phyloP scores from a whole-genome alignment of 2,888 invertebrate species.

The Hetaerina titia region DNA sequence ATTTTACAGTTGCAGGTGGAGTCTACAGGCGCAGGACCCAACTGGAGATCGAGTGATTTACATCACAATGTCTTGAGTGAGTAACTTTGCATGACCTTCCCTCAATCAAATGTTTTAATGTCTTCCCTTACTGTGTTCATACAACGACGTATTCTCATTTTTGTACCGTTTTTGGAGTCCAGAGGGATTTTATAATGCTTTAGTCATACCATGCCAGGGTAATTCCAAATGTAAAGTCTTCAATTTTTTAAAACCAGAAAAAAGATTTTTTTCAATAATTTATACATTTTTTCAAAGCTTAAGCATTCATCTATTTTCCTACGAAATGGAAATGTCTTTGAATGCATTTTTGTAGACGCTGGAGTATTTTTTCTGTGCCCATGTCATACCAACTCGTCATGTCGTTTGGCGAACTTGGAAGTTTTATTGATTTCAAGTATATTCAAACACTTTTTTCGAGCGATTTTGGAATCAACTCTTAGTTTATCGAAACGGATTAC shows the following conservation, averaged over 20 bases:
- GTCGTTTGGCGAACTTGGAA: background rate
- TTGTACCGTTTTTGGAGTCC: background rate
- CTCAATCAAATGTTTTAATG: background rate
- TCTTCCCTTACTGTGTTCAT: background rate
- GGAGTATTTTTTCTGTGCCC: background rate
- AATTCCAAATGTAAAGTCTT: background rate
- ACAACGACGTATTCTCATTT: background rate
- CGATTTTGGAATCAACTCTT: background rate
- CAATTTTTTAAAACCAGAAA: no score
- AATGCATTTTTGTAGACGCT: background rate
- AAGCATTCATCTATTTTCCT: no score
- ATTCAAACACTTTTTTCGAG: background rate
- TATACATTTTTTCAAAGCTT: no score
- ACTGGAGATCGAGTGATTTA: background rate
- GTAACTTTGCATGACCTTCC: background rate
- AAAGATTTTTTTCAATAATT: no score
- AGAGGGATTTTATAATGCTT: background rate
- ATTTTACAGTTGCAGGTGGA: constrained; percentile 29
- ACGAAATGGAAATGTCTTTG: background rate
- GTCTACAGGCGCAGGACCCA: background rate
- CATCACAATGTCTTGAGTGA: constrained; percentile 49
- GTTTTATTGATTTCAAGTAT: background rate
- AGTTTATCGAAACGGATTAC: no score
- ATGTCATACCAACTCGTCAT: background rate
- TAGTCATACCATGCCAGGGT: background rate